Evolutionary conservation across 2,113 vertebrate species (phyloP).

Genomic region (Tamias sibiricus): DNA sequence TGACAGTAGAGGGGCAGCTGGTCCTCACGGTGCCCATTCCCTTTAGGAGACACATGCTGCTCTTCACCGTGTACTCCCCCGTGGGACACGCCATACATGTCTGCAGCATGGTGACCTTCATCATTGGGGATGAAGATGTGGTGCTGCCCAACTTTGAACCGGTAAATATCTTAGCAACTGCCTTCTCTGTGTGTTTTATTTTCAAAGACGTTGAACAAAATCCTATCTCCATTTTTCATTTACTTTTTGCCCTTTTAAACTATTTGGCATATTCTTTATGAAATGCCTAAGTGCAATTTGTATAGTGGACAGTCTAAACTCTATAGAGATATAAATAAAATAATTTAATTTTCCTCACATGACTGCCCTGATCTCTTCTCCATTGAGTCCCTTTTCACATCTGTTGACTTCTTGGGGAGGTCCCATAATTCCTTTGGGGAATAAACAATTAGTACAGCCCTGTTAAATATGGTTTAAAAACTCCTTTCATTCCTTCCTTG

Average conservation of each 20-base stretch:
- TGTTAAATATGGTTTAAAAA: not conserved
- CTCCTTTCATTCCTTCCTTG: not conserved
- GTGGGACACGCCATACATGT: conserved; percentile 91
- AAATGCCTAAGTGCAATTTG: not conserved
- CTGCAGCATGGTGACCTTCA: conserved; percentile 90
- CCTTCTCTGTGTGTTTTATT: not conserved
- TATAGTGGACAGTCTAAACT: not conserved
- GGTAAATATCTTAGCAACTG: conserved; percentile 82
- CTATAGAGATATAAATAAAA: not conserved
- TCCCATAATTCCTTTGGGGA: not conserved
- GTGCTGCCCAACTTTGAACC: conserved; percentile 90
- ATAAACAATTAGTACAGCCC: not conserved
- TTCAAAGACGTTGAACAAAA: not conserved
- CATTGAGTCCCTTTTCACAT: not conserved
- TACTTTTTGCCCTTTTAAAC: not conserved
- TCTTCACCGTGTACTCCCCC: conserved; percentile 84
- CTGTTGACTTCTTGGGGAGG: not conserved
- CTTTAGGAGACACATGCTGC: conserved; percentile 91
- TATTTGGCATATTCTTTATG: not conserved
- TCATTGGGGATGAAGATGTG: conserved; percentile 93
- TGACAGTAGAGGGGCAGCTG: accelerated
- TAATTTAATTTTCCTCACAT: not conserved
- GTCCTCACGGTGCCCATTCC: not conserved
- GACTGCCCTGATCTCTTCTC: not conserved
- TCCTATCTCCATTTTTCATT: not conserved